phyloP scores from a whole-genome alignment of 2,888 invertebrate genomes.

The Idaea aversata region DNA sequence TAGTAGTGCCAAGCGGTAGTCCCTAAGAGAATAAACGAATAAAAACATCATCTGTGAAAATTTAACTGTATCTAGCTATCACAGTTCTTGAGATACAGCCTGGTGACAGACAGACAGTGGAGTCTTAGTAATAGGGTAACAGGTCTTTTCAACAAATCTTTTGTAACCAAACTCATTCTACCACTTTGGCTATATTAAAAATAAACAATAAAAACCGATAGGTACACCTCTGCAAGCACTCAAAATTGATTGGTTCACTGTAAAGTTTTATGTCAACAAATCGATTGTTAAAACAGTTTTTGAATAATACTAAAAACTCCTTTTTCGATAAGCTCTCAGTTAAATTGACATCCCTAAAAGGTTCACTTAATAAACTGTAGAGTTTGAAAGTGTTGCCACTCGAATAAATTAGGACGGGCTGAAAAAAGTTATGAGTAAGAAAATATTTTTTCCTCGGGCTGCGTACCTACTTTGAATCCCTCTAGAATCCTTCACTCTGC shows the following conservation, averaged over 20 bases:
- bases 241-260: not conserved
- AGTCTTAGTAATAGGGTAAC: no score
- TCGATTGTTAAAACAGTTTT: conserved; percentile 4
- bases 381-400: not conserved
- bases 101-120: no score
- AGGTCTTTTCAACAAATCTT: not conserved
- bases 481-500: no score
- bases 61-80: no score
- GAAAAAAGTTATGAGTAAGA: not conserved
- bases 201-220: not conserved
- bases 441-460: not conserved
- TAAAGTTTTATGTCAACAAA: not conserved
- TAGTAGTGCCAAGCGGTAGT: no score
- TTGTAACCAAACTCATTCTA: not conserved
- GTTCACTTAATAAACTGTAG: not conserved
- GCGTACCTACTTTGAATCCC: no score
- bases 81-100: no score
- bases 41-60: no score
- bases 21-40: no score
- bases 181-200: not conserved
- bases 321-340: not conserved
- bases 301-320: not conserved
- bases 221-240: not conserved
- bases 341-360: not conserved
- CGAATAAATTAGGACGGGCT: not conserved